Conservation (phyloP, 2,888 invertebrate species). For the Chromoteleia sp. region DNA sequence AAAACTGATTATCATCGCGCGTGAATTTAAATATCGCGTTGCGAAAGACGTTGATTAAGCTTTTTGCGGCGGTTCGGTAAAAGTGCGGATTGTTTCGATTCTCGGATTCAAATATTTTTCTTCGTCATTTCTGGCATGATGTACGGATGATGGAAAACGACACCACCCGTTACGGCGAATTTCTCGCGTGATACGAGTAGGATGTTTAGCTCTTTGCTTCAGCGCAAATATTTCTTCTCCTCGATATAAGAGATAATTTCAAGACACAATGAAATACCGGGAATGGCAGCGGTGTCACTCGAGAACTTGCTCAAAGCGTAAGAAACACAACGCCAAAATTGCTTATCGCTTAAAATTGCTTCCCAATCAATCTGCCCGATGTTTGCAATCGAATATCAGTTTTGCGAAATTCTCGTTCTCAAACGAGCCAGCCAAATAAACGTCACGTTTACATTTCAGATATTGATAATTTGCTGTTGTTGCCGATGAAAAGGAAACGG, state of each 20-base stretch:
- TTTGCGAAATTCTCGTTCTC: constrained; percentile 8
- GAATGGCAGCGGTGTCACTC: constrained; percentile 63
- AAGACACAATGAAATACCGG: constrained; percentile 65
- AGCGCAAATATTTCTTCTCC: constrained; percentile 63
- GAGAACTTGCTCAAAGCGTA: constrained; percentile 53
- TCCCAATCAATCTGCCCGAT: constrained; percentile 34
- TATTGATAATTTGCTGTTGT: constrained; percentile 64
- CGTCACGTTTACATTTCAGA: constrained; percentile 32
- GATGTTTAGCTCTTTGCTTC: constrained; percentile 56
- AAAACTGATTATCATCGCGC: constrained; percentile 27
- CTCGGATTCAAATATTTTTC: constrained; percentile 57
- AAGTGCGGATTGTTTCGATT: constrained; percentile 50
- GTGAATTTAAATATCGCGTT: constrained; percentile 45
- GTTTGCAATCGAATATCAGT: constrained; percentile 21
- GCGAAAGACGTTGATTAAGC: constrained; percentile 52
- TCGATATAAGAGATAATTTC: constrained; percentile 67
- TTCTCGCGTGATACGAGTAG: constrained; percentile 63
- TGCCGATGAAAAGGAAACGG: constrained; percentile 52
- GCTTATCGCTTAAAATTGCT: constrained; percentile 33
- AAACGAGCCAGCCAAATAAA: constrained; percentile 20
- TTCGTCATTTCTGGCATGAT: constrained; percentile 49
- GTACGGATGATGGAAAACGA: constrained; percentile 58
- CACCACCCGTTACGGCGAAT: constrained; percentile 58
- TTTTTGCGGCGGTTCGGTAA: constrained; percentile 33
- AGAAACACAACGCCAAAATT: constrained; percentile 54